A percentile compares a stretch with the other conserved stretches of the same genome.
Conservation (phyloP, 1,140 invertebrate genomes). For the Luehdorfia chinensis region DNA sequence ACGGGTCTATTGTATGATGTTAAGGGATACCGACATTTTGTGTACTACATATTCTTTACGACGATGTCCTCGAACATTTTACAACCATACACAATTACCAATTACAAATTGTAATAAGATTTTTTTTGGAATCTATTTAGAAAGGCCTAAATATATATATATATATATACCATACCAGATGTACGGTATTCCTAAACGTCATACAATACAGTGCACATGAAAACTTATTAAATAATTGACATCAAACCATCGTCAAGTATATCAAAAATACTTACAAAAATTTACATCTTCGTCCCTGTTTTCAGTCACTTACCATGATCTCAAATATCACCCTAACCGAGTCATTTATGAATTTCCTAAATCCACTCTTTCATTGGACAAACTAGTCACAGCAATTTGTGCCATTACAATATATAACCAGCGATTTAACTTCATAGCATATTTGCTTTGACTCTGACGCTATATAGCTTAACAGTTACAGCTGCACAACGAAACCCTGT, state of each 20-base stretch:
- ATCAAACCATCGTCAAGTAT: not conserved
- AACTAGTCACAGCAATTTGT: slow-evolving; percentile 1
- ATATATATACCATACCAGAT: slow-evolving; percentile 2
- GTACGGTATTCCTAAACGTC: slow-evolving; percentile 6
- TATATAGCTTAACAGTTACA: slow-evolving; percentile 12
- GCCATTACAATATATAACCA: slow-evolving; percentile 1
- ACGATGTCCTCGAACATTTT: slow-evolving; percentile 4
- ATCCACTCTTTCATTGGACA: not conserved
- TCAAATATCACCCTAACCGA: not conserved
- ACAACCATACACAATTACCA: not conserved
- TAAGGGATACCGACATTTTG: slow-evolving; percentile 46
- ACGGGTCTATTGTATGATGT: slow-evolving; percentile 30
- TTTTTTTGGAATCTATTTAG: not conserved
- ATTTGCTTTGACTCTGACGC: not conserved
- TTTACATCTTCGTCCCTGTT: not conserved
- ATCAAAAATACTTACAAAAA: not conserved
- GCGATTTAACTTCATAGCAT: not conserved
- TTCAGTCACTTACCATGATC: slow-evolving; percentile 11
- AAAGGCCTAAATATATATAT: slow-evolving; percentile 10
- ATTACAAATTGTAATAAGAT: not conserved
- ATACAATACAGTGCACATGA: slow-evolving; percentile 10
- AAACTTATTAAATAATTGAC: slow-evolving; percentile 12
- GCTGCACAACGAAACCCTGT: not conserved
- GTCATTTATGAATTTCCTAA: slow-evolving; percentile 2
- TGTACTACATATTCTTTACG: slow-evolving; percentile 20